Percentiles rank a stretch among this genome's conserved stretches.
Evolutionary conservation across 2,888 invertebrate species (phyloP).

Genomic region (Cephus spinipes): DNA sequence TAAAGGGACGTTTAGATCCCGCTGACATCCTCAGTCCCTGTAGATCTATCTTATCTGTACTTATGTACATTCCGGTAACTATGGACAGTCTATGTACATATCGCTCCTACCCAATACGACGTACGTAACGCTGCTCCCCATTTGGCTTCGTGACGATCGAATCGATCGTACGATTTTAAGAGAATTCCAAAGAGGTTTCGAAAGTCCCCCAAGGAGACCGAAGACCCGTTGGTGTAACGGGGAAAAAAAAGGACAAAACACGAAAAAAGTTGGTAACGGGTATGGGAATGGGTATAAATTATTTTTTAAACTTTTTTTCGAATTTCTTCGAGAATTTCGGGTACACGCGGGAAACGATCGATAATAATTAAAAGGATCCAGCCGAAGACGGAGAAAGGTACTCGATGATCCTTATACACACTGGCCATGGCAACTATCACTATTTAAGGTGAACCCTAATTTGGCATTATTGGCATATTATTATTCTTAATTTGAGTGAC

Average conservation of each 20-base stretch:
- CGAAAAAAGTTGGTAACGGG: neutral
- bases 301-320: neutral
- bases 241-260: neutral
- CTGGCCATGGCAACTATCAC: neutral
- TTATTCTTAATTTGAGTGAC: constrained; percentile 64
- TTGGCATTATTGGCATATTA: constrained; percentile 63
- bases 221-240: neutral
- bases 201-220: neutral
- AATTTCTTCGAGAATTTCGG: neutral
- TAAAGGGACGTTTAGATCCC: constrained; percentile 20
- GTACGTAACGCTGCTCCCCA: neutral
- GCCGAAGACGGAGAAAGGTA: neutral
- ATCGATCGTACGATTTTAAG: neutral
- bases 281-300: neutral
- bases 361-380: neutral
- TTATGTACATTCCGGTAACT: neutral
- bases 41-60: neutral
- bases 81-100: neutral
- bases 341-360: neutral
- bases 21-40: neutral
- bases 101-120: neutral
- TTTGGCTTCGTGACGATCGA: neutral
- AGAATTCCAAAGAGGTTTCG: neutral
- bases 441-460: constrained; percentile 38
- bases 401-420: neutral